Base-by-base conservation (phyloP, 2,113 vertebrate genomes). In the Pangasianodon gigas region DNA sequence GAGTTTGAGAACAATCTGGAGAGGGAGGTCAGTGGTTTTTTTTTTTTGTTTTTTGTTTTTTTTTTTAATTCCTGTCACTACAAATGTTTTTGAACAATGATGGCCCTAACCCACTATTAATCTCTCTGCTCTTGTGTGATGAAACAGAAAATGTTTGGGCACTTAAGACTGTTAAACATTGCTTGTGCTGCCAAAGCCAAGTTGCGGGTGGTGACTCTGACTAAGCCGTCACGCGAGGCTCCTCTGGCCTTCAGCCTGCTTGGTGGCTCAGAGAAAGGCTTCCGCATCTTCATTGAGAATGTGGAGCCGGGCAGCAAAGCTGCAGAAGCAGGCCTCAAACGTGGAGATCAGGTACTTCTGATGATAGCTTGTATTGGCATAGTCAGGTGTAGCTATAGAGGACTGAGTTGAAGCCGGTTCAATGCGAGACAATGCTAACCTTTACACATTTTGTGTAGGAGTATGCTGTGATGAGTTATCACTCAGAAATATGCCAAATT, bases 1-100 rank as follows among this genome's bases (percentile, higher is more conserved):
- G 98, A 99, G 95, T 99, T 99, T 94, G 98, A 99, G 94, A 98
- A 96, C 96, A 99, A 99, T 95, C 96, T 99, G 93, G 98, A 99
- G 93, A 97, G 97, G 95, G 98, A 99, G 96, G 98, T 99, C 92
- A 95, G 95, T 92, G 14, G 6, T 37, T n/a, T 11, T 32, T 14
- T 80, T 13, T 65, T 8, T 65, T 65, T 65, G 11, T 13, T 74
- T 24, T 3, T 75, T 44, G 0, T 26, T 51, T 80, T 13, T 65
- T 8, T 65, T 65, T 65, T 26, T 4, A 21, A 21, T n/a, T 60
- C 21, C 21, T 62, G 58, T 32, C 18, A 32, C n/a, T 69, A 69
- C 13, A 69, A 32, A 32, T 75, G 18, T 48, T 46, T 77, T 77
- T 26, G 21, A 80, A 54, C 16, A 82, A 54, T 21, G 51, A 37